Conservation (phyloP, 2,113 vertebrate species). For the Benitochromis conjunctus region DNA sequence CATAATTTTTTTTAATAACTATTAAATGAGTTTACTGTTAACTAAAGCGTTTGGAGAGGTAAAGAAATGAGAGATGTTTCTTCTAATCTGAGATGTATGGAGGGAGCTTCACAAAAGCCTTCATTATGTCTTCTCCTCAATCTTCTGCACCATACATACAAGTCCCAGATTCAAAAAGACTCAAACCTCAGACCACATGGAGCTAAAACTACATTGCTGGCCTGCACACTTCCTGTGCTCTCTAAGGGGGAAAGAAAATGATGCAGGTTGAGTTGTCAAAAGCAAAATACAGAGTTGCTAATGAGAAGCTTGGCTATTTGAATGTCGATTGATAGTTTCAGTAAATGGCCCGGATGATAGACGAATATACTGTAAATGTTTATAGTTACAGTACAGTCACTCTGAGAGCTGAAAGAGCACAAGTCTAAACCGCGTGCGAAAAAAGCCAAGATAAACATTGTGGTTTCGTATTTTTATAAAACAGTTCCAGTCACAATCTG, state of each 20-base stretch:
- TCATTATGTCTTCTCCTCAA: slow-evolving; percentile 32
- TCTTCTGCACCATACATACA: neutral
- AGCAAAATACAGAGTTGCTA: slow-evolving; percentile 32
- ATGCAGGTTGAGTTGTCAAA: neutral
- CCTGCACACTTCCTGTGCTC: slow-evolving; percentile 13
- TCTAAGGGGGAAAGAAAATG: neutral
- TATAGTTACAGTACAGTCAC: neutral
- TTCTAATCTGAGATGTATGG: neutral
- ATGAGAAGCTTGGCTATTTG: slow-evolving; percentile 29
- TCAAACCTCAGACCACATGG: slow-evolving; percentile 24
- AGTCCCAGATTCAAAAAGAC: slow-evolving; percentile 6
- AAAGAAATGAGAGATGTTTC: slow-evolving; percentile 63
- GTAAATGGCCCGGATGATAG: neutral
- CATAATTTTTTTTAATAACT: neutral
- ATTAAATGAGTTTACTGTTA: slow-evolving; percentile 36
- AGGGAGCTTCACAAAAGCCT: slow-evolving; percentile 8
- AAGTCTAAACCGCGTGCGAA: neutral
- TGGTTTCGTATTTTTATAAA: neutral
- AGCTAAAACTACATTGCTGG: slow-evolving; percentile 10
- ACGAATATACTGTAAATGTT: neutral
- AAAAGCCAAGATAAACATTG: slow-evolving; percentile 15
- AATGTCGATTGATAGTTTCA: slow-evolving; percentile 47
- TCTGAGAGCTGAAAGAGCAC: neutral
- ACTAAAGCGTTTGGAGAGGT: slow-evolving; percentile 70
- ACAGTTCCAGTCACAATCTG: neutral